These are phyloP conservation scores for Caenorhabditis brenneri DNA, from an alignment of 1,140 invertebrate genomes.

Conservation along the genomic window DNA sequence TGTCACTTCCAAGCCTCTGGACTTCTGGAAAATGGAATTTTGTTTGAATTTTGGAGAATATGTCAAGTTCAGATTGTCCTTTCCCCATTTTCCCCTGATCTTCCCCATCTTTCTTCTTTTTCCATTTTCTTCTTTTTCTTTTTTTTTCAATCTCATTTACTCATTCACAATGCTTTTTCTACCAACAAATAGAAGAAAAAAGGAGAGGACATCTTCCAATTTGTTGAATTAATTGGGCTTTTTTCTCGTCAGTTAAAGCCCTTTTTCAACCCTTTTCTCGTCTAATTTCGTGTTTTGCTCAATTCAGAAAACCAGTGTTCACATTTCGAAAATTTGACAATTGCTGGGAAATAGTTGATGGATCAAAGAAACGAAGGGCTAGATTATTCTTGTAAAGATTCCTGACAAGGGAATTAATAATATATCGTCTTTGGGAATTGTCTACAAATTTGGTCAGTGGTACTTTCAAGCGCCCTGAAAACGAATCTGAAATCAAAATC, in stretches of 20 bases:
- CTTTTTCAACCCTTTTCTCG: not conserved
- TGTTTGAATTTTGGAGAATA: not conserved
- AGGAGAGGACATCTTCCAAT: not conserved
- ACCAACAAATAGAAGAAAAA: not conserved
- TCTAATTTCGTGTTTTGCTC: not conserved
- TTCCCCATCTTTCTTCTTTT: not conserved
- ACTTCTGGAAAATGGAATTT: no score
- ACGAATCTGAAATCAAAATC: no score
- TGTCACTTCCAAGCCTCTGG: no score
- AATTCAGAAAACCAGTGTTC: no score
- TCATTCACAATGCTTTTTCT: not conserved
- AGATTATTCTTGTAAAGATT: no score
- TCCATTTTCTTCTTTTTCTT: not conserved
- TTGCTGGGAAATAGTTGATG: no score
- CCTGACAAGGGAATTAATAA: no score
- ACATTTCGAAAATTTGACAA: no score
- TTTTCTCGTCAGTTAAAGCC: not conserved
- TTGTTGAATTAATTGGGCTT: constrained; percentile 17
- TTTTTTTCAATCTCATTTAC: not conserved
- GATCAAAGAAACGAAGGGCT: no score
- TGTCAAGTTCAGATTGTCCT: not conserved
- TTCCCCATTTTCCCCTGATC: not conserved
- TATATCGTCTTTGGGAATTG: no score
- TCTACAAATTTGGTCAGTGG: no score
- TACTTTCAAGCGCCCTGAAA: no score